Percentiles rank a stretch among this genome's conserved stretches.
phyloP scores from a whole-genome alignment of 2,888 invertebrate genomes.

The Eilema sororculum region DNA sequence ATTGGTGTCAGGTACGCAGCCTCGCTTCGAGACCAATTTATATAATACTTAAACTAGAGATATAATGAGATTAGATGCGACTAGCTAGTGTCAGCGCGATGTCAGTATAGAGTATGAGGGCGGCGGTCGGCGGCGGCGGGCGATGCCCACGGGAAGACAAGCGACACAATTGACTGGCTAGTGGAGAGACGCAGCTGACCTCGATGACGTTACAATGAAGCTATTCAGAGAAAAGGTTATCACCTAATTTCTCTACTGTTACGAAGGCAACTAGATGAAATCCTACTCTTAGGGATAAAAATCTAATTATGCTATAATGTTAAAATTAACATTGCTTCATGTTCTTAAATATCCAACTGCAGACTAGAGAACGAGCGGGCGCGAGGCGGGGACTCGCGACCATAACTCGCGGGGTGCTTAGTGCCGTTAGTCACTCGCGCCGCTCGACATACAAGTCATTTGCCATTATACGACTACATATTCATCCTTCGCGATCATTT shows the following conservation, averaged over 20 bases:
- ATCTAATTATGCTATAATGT: conserved; percentile 85
- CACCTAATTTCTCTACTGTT: conserved; percentile 84
- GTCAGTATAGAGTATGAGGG: conserved; percentile 39
- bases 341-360: conserved; percentile 72
- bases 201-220: conserved; percentile 73
- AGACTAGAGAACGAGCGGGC: conserved; percentile 54
- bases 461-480: conserved; percentile 53
- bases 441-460: conserved; percentile 47
- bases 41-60: conserved; percentile 71
- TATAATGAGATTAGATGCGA: conserved; percentile 69
- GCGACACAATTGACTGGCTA: conserved; percentile 80
- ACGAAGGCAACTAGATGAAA: conserved; percentile 87
- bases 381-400: conserved; percentile 52
- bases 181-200: conserved; percentile 70
- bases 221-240: conserved; percentile 83
- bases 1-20: conserved; percentile 84
- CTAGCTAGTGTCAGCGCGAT: conserved; percentile 77
- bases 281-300: conserved; percentile 86
- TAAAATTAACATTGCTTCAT: conserved; percentile 87
- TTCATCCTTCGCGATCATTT: conserved; percentile 55
- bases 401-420: conserved; percentile 56
- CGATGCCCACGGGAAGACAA: conserved; percentile 64
- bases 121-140: conserved; percentile 23
- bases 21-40: conserved; percentile 69
- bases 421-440: conserved; percentile 75